Base-by-base conservation (phyloP, 1,140 invertebrate genomes). In the Zelostemma sp. region DNA sequence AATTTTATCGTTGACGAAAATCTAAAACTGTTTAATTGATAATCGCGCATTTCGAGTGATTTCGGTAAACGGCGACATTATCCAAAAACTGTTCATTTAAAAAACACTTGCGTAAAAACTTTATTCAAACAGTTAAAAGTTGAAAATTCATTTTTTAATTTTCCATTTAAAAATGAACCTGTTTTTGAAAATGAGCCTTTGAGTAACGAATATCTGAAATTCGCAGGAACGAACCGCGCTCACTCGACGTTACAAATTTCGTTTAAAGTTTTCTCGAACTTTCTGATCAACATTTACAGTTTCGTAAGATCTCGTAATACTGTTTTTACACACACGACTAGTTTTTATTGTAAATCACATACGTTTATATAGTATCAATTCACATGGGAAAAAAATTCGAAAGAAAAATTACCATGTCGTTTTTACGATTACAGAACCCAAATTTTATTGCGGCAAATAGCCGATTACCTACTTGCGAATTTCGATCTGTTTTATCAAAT, bases 221-320 rank as follows among this genome's bases (percentile, higher is more conserved):
- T 70, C 68, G 68, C 68, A 70, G 68, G 68, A 70, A 70, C 68
- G 65, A 65, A 70, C 68, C 68, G 68, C 68, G 57, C 61, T 70
- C 68, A 33, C 61, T 61, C 47, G 43, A 65, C 45, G 50, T 64
- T 38, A 69, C 63, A 56, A 64, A 64, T 60, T 64, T 40, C 17
- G 51, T 61, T 54, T 15, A 15, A 50, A 41, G 54, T 50, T 12
- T 43, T 38, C 47, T 43, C 41, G 6, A 57, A 68, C 50, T 53
- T 0, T 59, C 51, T 50, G 11, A 19, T 8, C n/a, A n/a, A 28
- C 25, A 28, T 28, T 28, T 8, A 28, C 25, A 28, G 25, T 28
- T 28, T 28, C 25, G 25, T 28, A n/a, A n/a, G n/a, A 57, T 51
- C 45, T 56, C 12, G 3, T 31, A 60, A 43, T 43, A 1, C 8